Evolutionary conservation across 2,797 vertebrate genomes (phyloP), one percentile per base, ranked within the genome.

Genomic region (Myotis myotis): DNA sequence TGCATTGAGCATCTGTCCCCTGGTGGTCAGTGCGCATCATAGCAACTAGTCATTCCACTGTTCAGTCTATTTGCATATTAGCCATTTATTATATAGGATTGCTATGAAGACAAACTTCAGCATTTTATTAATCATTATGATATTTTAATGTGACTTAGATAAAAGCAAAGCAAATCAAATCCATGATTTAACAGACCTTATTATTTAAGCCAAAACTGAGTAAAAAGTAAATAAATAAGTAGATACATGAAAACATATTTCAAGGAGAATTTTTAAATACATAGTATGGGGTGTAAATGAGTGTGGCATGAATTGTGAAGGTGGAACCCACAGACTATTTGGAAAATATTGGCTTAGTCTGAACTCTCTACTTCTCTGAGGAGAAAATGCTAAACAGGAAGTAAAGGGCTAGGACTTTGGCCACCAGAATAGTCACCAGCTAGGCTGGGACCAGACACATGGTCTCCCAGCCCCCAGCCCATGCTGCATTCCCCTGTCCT

Each of bases 71-170:
- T 60, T 60, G 25, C 57, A 28, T 60, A 28, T 28, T 60, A 60
- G 5, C 25, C 25, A 28, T 60, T 60, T 28, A 60, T 60, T 28
- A 60, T 60, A 60, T 28, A 60, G 57, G 25, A 30, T 44, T 76
- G 30, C 11, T 19, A 49, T 5, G 3, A 87, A 76, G 47, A 64
- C 8, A 66, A 57, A 64, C 6, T 11, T 51, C 5, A 51, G 44
- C 4, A 8, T 62, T 87, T 82, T 55, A 22, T 68, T 72, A 47
- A 84, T 22, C 78, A 17, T 64, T 44, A 74, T 8, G 28, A 22
- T 87, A 89, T 72, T 93, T 96, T 84, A 80, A 70, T 64, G 13
- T 10, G 30, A 93, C 19, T 47, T 17, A 66, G 33, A 96, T 70
- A 71, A 89, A 81, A 28, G 33, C 22, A 62, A 76, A 47, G 62